phyloP scores from a whole-genome alignment of 2,888 invertebrate genomes.

The Hyposoter didymator region DNA sequence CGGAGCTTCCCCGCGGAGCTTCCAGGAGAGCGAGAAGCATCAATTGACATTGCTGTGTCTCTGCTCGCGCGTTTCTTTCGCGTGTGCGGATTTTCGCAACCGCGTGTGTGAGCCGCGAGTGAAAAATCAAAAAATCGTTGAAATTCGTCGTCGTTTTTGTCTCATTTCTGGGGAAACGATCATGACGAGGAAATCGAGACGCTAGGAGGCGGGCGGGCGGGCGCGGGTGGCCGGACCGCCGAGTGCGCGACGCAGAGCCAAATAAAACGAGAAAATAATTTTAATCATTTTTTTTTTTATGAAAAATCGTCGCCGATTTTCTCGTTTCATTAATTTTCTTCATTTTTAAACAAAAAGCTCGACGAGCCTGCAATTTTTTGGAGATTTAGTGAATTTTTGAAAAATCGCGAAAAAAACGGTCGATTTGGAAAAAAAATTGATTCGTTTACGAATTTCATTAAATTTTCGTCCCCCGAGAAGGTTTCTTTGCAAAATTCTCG shows the following conservation, averaged over 20 bases:
- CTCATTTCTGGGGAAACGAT: neutral
- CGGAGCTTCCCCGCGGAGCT: neutral
- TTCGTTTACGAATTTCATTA: neutral
- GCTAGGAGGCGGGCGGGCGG: slow-evolving; percentile 9
- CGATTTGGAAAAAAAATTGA: neutral
- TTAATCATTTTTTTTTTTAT: neutral
- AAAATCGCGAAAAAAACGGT: neutral
- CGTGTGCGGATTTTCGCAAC: neutral
- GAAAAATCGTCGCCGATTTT: neutral
- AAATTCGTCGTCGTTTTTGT: neutral
- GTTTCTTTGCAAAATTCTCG: too few species aligned
- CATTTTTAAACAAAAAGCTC: neutral
- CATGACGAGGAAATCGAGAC: slow-evolving; percentile 26
- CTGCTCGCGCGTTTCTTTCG: neutral
- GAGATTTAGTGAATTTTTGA: too few species aligned
- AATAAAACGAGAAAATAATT: slow-evolving; percentile 4
- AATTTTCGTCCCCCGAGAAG: neutral
- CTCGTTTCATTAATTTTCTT: neutral
- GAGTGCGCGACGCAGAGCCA: slow-evolving; percentile 33
- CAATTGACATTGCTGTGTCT: neutral
- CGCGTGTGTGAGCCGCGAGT: neutral
- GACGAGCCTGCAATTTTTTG: too few species aligned
- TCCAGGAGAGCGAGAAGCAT: neutral
- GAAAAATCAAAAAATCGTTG: neutral
- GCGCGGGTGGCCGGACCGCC: neutral